phyloP scores from a whole-genome alignment of 2,113 vertebrate genomes.

The Dolichallabes microphthalmus region DNA sequence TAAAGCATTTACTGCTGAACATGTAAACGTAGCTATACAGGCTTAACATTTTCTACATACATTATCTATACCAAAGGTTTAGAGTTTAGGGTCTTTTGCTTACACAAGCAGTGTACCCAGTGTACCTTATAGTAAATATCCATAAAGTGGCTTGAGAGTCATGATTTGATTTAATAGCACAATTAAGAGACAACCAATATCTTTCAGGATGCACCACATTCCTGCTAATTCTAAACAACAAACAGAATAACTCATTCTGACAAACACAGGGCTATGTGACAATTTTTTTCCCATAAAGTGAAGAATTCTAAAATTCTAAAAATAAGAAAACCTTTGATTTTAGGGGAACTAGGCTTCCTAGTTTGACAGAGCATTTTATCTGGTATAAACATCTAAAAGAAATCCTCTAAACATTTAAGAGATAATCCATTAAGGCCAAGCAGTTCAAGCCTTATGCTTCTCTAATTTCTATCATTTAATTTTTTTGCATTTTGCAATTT shows the following conservation, averaged over 20 bases:
- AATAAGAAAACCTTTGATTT: not conserved
- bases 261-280: not conserved
- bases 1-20: not conserved
- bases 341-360: too few species aligned
- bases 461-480: conserved; percentile 8
- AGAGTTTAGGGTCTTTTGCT: not conserved
- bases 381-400: conserved; percentile 8
- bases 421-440: conserved; percentile 12
- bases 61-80: not conserved
- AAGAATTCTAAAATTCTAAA: not conserved
- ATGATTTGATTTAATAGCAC: not conserved
- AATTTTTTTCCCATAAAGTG: not conserved
- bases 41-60: not conserved
- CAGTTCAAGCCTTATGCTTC: conserved; percentile 24
- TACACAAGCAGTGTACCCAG: not conserved
- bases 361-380: not conserved
- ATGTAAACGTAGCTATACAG: not conserved
- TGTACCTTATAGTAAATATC: not conserved
- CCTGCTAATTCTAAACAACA: not conserved
- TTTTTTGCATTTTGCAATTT: not conserved
- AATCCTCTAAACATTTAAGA: conserved; percentile 1
- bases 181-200: not conserved
- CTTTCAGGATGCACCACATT: not conserved
- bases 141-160: not conserved
- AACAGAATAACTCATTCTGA: too few species aligned